Conservation (phyloP, 2,113 vertebrate genomes). For the Bos indicus region DNA sequence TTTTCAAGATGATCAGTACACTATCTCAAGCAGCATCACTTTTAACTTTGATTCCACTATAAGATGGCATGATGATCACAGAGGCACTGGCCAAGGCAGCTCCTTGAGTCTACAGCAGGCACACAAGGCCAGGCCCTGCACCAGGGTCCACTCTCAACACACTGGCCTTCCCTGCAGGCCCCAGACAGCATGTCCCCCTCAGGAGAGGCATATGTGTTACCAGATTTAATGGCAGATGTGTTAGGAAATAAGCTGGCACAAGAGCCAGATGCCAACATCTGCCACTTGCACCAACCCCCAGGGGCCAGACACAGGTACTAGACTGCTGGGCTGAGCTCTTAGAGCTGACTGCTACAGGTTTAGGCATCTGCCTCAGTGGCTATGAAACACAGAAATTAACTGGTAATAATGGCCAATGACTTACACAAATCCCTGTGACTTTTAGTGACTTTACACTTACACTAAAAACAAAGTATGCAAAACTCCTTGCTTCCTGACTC, state of each 20-base stretch:
- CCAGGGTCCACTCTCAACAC: not conserved
- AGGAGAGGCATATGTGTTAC: not conserved
- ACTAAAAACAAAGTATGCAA: not conserved
- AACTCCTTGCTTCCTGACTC: not conserved
- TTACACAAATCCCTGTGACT: not conserved
- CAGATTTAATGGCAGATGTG: not conserved
- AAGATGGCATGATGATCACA: not conserved
- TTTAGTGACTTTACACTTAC: too few species aligned
- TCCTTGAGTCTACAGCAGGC: not conserved
- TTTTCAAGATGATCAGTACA: not conserved
- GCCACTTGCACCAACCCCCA: not conserved
- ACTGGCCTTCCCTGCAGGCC: not conserved
- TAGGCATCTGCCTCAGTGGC: not conserved
- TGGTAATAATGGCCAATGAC: not conserved
- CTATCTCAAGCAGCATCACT: not conserved
- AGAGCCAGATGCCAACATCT: not conserved
- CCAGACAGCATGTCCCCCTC: not conserved
- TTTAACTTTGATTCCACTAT: not conserved
- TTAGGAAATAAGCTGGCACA: not conserved
- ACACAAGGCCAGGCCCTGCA: too few species aligned
- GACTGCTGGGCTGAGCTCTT: not conserved
- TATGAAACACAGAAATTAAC: not conserved
- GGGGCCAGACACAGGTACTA: not conserved
- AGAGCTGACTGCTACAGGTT: not conserved
- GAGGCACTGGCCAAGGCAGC: not conserved